phyloP scores from a whole-genome alignment of 2,797 vertebrate genomes.

The Scyliorhinus canicula region DNA sequence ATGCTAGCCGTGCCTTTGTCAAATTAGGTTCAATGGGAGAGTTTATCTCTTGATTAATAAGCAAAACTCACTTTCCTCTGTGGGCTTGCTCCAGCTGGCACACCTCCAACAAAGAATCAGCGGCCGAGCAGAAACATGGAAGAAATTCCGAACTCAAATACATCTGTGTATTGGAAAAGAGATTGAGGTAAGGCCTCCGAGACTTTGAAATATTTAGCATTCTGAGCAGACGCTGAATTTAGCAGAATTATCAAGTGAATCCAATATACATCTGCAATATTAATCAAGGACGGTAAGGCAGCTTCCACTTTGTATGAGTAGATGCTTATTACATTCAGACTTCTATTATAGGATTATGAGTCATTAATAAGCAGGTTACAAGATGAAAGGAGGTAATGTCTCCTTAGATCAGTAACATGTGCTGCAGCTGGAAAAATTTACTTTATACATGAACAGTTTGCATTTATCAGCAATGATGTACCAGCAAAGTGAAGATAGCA shows the following conservation, averaged over 20 bases:
- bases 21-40: background rate
- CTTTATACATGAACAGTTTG: background rate
- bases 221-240: background rate
- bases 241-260: background rate
- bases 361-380: background rate
- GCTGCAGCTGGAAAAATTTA: background rate
- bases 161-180: background rate
- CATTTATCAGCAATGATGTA: background rate
- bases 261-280: background rate
- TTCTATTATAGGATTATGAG: slow-evolving; percentile 22
- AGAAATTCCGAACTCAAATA: background rate
- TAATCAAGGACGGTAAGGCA: background rate
- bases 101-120: background rate
- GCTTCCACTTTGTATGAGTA: background rate
- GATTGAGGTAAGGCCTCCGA: background rate
- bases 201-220: background rate
- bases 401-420: background rate
- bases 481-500: background rate
- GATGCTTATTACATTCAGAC: too few relatives aligned
- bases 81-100: too few relatives aligned
- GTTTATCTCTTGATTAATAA: background rate
- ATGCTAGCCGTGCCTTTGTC: background rate
- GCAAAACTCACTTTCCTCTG: background rate
- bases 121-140: background rate
- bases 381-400: background rate